Evolutionary conservation across 2,113 vertebrate genomes (phyloP).

Genomic region (Bos indicus): DNA sequence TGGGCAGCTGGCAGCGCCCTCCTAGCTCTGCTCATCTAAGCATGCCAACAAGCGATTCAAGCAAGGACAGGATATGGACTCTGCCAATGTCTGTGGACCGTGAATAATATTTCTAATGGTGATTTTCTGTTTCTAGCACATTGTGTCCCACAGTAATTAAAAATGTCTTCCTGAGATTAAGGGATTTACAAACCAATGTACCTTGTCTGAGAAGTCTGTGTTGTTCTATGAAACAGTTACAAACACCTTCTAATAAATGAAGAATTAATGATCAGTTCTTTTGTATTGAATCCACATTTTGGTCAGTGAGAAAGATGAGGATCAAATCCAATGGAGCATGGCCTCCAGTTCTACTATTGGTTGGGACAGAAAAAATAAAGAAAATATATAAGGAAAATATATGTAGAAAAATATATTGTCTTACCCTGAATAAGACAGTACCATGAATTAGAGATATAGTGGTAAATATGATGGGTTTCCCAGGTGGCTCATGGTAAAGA

Average conservation of each 20-base stretch:
- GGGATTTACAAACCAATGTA: neutral
- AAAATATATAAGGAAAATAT: neutral
- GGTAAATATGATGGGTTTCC: neutral
- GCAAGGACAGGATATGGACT: neutral
- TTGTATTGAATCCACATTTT: neutral
- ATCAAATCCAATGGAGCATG: neutral
- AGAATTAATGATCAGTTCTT: neutral
- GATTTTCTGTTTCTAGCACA: neutral
- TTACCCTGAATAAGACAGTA: neutral
- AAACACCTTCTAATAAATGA: neutral
- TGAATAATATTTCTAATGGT: neutral
- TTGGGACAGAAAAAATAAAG: neutral
- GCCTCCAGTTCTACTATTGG: neutral
- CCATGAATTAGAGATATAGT: neutral
- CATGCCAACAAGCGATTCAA: neutral
- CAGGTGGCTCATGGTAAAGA: neutral
- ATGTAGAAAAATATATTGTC: neutral
- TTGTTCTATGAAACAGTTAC: neutral
- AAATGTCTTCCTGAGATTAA: neutral
- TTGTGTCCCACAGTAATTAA: neutral
- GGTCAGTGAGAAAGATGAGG: neutral
- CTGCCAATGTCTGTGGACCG: neutral
- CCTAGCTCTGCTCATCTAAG: neutral
- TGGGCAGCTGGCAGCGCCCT: neutral
- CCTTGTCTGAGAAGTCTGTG: neutral